A percentile compares a stretch with the other conserved stretches of the same genome.
phyloP scores from a whole-genome alignment of 2,888 invertebrate genomes.

The Diadegma fenestrale region DNA sequence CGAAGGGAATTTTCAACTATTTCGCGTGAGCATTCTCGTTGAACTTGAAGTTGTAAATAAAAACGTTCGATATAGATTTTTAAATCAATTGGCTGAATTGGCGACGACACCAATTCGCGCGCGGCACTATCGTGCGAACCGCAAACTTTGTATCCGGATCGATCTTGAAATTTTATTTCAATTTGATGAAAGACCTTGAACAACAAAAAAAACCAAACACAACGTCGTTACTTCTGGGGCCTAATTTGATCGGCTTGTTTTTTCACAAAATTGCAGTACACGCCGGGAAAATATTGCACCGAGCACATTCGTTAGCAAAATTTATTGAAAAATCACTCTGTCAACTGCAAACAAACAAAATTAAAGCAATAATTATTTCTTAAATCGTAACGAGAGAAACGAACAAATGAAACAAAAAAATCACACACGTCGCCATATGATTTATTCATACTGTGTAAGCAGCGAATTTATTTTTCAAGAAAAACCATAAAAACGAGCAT shows the following conservation, averaged over 20 bases:
- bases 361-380: slow-evolving; percentile 16
- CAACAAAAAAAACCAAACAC: neutral
- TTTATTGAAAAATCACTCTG: slow-evolving; percentile 28
- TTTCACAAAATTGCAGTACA: slow-evolving; percentile 38
- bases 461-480: slow-evolving; percentile 18
- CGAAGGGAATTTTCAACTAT: slow-evolving; percentile 39
- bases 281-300: slow-evolving; percentile 32
- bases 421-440: slow-evolving; percentile 4
- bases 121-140: slow-evolving; percentile 6
- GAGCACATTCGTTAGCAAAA: slow-evolving; percentile 30
- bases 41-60: slow-evolving; percentile 35
- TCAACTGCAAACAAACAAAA: slow-evolving; percentile 15
- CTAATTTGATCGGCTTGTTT: slow-evolving; percentile 32
- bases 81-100: slow-evolving; percentile 67
- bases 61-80: slow-evolving; percentile 33
- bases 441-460: slow-evolving; percentile 29
- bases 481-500: slow-evolving; percentile 30
- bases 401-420: neutral
- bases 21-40: slow-evolving; percentile 61
- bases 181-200: slow-evolving; percentile 7
- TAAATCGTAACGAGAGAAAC: slow-evolving; percentile 12
- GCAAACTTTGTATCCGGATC: slow-evolving; percentile 49
- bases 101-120: slow-evolving; percentile 42
- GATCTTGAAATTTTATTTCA: slow-evolving; percentile 39
- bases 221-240: slow-evolving; percentile 9